Evolutionary conservation across 2,888 invertebrate species (phyloP).

Genomic region (Phyllotreta striolata): DNA sequence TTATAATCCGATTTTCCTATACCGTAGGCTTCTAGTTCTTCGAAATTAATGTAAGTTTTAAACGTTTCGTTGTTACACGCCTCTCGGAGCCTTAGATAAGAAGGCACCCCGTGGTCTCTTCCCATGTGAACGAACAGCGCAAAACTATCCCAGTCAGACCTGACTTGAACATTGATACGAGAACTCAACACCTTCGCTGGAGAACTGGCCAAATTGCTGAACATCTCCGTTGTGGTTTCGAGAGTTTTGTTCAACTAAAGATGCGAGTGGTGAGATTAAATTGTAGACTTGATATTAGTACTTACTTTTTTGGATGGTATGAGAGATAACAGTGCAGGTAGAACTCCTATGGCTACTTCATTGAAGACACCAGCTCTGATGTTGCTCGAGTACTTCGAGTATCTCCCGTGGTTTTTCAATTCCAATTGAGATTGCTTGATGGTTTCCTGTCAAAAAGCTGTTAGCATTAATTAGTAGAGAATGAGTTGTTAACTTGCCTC

Average conservation of each 20-base stretch:
- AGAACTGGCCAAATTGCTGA: slow-evolving; percentile 70
- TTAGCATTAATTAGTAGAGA: slow-evolving; percentile 1
- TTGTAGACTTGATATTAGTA: slow-evolving; percentile 29
- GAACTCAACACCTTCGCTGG: slow-evolving; percentile 71
- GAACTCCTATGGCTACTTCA: slow-evolving; percentile 77
- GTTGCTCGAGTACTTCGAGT: slow-evolving; percentile 82
- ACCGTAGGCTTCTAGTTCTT: slow-evolving; percentile 67
- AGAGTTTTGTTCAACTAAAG: slow-evolving; percentile 67
- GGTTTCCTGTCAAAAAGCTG: slow-evolving; percentile 63
- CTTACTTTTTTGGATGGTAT: slow-evolving; percentile 73
- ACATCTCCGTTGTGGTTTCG: slow-evolving; percentile 60
- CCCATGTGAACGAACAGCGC: slow-evolving; percentile 69
- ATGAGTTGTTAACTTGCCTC: slow-evolving; percentile 63
- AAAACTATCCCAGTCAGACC: slow-evolving; percentile 61
- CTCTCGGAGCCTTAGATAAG: slow-evolving; percentile 74
- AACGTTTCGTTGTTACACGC: slow-evolving; percentile 66
- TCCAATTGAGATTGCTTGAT: slow-evolving; percentile 70
- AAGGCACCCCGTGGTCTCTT: slow-evolving; percentile 83
- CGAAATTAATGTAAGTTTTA: slow-evolving; percentile 48
- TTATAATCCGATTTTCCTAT: slow-evolving; percentile 68
- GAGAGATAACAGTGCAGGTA: slow-evolving; percentile 80
- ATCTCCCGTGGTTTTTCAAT: slow-evolving; percentile 74
- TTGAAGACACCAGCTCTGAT: slow-evolving; percentile 80
- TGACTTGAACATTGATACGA: slow-evolving; percentile 60
- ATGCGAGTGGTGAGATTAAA: neutral